phyloP scores from a whole-genome alignment of 1,140 invertebrate genomes.

The Theocolax elegans region DNA sequence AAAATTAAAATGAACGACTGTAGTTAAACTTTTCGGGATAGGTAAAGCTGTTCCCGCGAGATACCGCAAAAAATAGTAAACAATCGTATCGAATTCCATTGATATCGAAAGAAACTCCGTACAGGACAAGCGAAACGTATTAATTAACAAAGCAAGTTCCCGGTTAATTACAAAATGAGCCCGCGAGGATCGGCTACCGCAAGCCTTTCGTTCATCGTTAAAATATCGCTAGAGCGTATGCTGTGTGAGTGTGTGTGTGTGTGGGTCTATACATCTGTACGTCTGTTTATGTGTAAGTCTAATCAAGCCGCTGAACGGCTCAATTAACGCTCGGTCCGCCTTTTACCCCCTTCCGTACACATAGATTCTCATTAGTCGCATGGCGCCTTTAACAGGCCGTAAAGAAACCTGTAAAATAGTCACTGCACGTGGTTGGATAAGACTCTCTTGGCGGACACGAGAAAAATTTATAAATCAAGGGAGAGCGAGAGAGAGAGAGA shows the following conservation, averaged over 20 bases:
- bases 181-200: neutral
- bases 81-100: too few relatives aligned
- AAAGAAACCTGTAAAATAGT: slow-evolving; percentile 14
- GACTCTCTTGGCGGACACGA: neutral
- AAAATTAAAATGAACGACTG: too few relatives aligned
- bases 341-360: neutral
- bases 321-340: slow-evolving; percentile 10
- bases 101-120: too few relatives aligned
- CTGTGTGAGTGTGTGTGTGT: too few relatives aligned
- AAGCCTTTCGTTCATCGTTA: slow-evolving; percentile 20
- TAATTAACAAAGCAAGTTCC: too few relatives aligned
- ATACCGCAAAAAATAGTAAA: too few relatives aligned
- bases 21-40: too few relatives aligned
- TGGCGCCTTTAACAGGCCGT: slow-evolving; percentile 30
- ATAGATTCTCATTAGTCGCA: slow-evolving; percentile 30
- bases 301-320: slow-evolving; percentile 9
- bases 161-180: slow-evolving; percentile 20
- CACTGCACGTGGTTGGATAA: neutral
- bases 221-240: slow-evolving; percentile 19
- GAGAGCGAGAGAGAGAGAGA: neutral
- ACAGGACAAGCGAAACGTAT: too few relatives aligned
- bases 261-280: too few relatives aligned
- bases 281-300: too few relatives aligned
- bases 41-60: too few relatives aligned
- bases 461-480: slow-evolving; percentile 1